Percentiles rank a stretch among this genome's conserved stretches.
phyloP scores from a whole-genome alignment of 2,888 invertebrate genomes.

The Saturnia japonica region DNA sequence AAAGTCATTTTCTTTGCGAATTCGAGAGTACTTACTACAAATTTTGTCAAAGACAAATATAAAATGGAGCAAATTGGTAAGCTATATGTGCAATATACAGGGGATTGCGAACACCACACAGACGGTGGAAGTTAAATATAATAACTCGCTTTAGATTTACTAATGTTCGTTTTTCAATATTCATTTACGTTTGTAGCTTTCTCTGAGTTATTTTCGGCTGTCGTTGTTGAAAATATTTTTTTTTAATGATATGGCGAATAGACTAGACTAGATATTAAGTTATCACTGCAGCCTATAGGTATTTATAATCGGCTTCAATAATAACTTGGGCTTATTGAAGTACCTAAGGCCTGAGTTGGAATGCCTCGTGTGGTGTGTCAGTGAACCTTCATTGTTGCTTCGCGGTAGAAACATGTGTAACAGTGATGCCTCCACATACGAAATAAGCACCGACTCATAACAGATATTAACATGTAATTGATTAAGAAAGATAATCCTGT shows the following conservation, averaged over 20 bases:
- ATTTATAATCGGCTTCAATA: neutral
- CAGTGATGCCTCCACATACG: neutral
- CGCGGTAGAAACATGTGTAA: neutral
- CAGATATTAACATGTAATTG: neutral
- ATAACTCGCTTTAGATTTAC: too few relatives aligned
- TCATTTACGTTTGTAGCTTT: neutral
- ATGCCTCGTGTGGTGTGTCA: too few relatives aligned
- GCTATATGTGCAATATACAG: too few relatives aligned
- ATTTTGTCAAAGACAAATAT: too few relatives aligned
- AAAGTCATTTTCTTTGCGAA: too few relatives aligned
- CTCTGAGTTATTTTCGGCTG: neutral
- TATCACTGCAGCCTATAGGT: neutral
- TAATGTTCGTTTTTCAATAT: neutral
- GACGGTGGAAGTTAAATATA: neutral
- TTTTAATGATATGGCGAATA: too few relatives aligned
- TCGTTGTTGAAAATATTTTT: too few relatives aligned
- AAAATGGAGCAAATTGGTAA: too few relatives aligned
- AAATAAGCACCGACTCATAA: neutral
- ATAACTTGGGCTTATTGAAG: neutral
- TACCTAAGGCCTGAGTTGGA: too few relatives aligned
- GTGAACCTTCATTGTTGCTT: too few relatives aligned
- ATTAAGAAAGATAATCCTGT: neutral
- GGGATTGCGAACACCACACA: neutral
- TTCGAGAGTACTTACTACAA: too few relatives aligned
- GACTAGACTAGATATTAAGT: neutral